phyloP scores from a whole-genome alignment of 2,797 vertebrate genomes.

The Rhinatrema bivittatum region DNA sequence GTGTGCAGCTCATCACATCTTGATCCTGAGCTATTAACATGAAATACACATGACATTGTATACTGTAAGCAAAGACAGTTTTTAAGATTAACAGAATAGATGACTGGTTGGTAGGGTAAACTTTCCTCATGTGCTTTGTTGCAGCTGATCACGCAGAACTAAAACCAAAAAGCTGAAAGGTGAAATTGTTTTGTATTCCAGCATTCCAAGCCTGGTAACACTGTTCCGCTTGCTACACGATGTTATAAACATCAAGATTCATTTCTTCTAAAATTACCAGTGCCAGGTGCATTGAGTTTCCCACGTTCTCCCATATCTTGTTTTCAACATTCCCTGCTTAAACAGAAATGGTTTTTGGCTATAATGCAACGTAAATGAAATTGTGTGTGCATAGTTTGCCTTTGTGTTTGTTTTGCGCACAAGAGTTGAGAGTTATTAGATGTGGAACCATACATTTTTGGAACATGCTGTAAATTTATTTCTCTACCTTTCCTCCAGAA shows the following conservation, averaged over 20 bases:
- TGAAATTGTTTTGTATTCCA: slow-evolving; percentile 40
- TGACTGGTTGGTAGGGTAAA: slow-evolving; percentile 9
- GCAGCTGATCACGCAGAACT: slow-evolving; percentile 28
- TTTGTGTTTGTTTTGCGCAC: too few species aligned
- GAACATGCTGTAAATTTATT: too few species aligned
- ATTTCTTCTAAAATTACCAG: slow-evolving; percentile 56
- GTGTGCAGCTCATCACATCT: slow-evolving; percentile 31
- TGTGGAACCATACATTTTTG: too few species aligned
- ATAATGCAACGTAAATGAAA: slow-evolving; percentile 30
- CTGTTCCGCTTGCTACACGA: slow-evolving; percentile 31
- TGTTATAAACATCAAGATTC: slow-evolving; percentile 54
- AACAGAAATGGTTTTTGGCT: slow-evolving; percentile 25
- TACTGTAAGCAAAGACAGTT: slow-evolving; percentile 5
- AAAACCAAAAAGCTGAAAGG: slow-evolving; percentile 40
- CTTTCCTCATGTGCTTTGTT: slow-evolving; percentile 17
- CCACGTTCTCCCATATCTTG: slow-evolving; percentile 40
- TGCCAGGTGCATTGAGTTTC: slow-evolving; percentile 46
- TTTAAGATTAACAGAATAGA: slow-evolving; percentile 1
- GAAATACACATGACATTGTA: too few species aligned
- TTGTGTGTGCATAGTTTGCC: too few species aligned
- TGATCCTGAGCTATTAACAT: slow-evolving; percentile 31
- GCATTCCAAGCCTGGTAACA: slow-evolving; percentile 43
- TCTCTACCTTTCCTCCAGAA: too few species aligned
- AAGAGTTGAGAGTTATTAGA: too few species aligned
- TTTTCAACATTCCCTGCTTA: slow-evolving; percentile 37